Base-by-base conservation (phyloP, 1,140 invertebrate species). In the Meloidogyne hapla region DNA sequence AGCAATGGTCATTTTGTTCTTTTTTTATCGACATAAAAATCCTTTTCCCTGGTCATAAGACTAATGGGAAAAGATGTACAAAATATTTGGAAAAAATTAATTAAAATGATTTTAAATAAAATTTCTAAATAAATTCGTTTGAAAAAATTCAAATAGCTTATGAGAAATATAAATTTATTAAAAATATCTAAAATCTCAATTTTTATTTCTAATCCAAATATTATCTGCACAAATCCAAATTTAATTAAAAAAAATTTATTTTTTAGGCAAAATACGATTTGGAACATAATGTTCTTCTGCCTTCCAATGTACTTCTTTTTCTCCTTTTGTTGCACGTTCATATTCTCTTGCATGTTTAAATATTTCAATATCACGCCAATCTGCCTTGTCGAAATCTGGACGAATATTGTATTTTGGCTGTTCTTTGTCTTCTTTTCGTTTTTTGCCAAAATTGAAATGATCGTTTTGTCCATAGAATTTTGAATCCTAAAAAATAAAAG, bases 331-430 rank as follows among this genome's bases (percentile, higher is more conserved):
- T 25, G 75, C 71, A n/a, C 78, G 81, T 33, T 86, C 85, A 28
- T 80, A 56, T 64, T 86, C 84, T 28, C 63, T 45, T n/a, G 63
- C 73, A 48, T 67, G 65, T 67, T 86, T 86, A 83, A 85, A 86
- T n/a, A 86, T 69, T 72, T 86, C 84, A 66, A 87, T 86, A 62
- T 87, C 84, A 33, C 85, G 78, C 85, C 85, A 87, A 56, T 86
- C 84, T 23, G 85, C 84, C 66, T 86, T 86, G 45, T 86, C 84
- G 69, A 86, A 87, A 61, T 86, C 86, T 48, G 84, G 84, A 21
- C 84, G 79, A 72, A 85, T 68, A 70, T 86, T 86, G 81, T 86
- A 81, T 23, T 75, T 86, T 13, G 77, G 83, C 26, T 66, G 83
- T 45, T 77, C 64, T 12, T 79, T 76, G 21, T 83, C 71, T 15